Evolutionary conservation across 2,888 invertebrate species (phyloP), one percentile per base, ranked within the genome.

Genomic region (Mesochorus sp.): DNA sequence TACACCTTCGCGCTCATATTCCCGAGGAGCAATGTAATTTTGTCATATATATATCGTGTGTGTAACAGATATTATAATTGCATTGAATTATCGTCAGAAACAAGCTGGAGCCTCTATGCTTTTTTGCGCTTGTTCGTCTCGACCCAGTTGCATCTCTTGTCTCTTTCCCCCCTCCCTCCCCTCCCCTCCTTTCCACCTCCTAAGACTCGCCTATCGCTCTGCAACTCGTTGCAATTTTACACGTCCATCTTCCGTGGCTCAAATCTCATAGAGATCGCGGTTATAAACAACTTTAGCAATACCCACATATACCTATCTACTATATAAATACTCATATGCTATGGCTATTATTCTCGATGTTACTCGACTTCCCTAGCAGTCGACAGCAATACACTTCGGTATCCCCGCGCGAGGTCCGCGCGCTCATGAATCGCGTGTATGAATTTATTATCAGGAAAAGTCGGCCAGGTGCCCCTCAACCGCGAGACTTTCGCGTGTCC

Each of bases 391-490:
- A n/a, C n/a, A n/a, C n/a, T n/a, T n/a, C n/a, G n/a, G n/a, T n/a
- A n/a, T n/a, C n/a, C n/a, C 5, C 2, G 12, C 14, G 31, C 21
- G 24, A 10, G 3, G 10, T 17, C 5, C 49, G 59, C 42, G 39
- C 53, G 39, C 24, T 10, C 34, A 19, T 31, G 64, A 49, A 78
- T 78, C 77, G 77, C 77, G 77, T 78, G 77, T 73, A 73, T 73
- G 77, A 77, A 78, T 78, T 78, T 78, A 78, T 78, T 73, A 78
- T 68, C 73, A 49, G 49, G 51, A 68, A 77, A n/a, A 77, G 55
- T 77, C 77, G 77, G 73, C 77, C 73, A 73, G 68, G 57, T 77
- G 73, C 68, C 47, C 73, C n/a, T n/a, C n/a, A n/a, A 34, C 75
- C 31, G 44, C 26, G 14, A 24, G 61, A 53, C 67, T 75, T 77